A percentile compares a stretch with the other conserved stretches of the same genome.
These are phyloP conservation scores for Chionomys nivalis DNA, from an alignment of 2,113 vertebrate genomes.

Conservation along the genomic window DNA sequence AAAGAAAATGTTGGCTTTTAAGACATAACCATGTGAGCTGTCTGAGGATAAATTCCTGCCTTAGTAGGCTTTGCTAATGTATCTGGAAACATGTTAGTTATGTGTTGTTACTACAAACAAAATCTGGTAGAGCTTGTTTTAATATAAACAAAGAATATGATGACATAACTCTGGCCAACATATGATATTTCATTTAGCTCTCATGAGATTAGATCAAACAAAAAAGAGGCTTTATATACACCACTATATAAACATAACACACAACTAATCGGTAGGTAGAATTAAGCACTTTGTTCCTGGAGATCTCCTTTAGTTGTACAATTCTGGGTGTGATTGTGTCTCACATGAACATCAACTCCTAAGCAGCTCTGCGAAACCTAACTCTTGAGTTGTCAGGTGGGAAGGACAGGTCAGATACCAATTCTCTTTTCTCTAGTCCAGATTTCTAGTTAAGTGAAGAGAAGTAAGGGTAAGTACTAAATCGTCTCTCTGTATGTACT, in stretches of 20 bases:
- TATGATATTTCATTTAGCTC: neutral
- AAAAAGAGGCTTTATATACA: slow-evolving; percentile 56
- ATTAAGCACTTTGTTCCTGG: neutral
- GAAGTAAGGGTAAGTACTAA: neutral
- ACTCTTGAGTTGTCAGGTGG: neutral
- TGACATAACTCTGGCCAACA: neutral
- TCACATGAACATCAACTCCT: neutral
- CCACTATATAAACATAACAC: neutral
- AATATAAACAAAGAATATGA: slow-evolving; percentile 36
- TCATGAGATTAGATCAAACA: slow-evolving; percentile 9
- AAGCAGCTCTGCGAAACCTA: neutral
- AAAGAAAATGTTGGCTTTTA: slow-evolving; percentile 6
- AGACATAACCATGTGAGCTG: neutral
- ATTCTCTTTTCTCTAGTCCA: neutral
- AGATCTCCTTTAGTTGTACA: neutral
- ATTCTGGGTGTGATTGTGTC: neutral
- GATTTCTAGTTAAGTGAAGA: neutral
- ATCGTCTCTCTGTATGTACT: neutral
- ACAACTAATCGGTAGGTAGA: neutral
- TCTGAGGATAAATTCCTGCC: neutral
- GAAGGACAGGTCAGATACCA: neutral
- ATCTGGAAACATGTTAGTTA: neutral
- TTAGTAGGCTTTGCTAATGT: neutral
- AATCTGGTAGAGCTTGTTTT: slow-evolving; percentile 61
- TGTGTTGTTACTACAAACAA: slow-evolving; percentile 15